Evolutionary conservation across 2,888 invertebrate genomes (phyloP), one percentile per base, ranked within the genome.

Genomic region (Pterobdella sp.): DNA sequence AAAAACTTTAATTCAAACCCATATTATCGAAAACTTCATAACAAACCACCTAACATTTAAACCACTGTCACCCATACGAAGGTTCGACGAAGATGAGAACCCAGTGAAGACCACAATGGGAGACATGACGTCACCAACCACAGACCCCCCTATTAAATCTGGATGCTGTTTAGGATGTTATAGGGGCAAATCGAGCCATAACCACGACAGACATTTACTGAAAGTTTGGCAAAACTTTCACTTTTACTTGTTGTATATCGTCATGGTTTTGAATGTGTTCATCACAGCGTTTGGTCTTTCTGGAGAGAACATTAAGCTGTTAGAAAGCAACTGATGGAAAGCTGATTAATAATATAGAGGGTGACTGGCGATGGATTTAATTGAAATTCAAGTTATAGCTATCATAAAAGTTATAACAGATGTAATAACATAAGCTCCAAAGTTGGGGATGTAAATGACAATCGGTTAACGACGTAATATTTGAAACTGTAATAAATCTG

Each of bases 181-280:
- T 1, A n/a, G 22, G 32, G 7, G 32, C 67, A 18, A 67, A 4
- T 32, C 32, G 31, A 70, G 34, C 7, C 22, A 29, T 2, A 31
- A 22, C 32, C 32, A 49, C 29, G 70, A 70, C 32, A 70, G 31
- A 34, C 42, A 70, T 34, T 31, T 70, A 3, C 34, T 70, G 1
- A 70, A 70, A 35, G 31, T 49, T 10, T 70, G 70, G 70, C 70
- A 70, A 32, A 70, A 70, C 35, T 42, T 70, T 14, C 70, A 70
- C 35, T 70, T 70, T 32, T 70, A 70, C 70, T 56, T 70, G 18
- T 29, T 70, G 29, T 70, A 70, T 56, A 26, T 70, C 70, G 42
- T 70, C 70, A 70, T 70, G 70, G 70, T 70, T 37, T 34, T 70
- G 1, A 70, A 70, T 35, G 70, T 70, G 29, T 70, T 70, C 70